Evolutionary conservation across 2,113 vertebrate genomes (phyloP), one percentile per base, ranked within the genome.

Genomic region (Ictidomys tridecemlineatus): DNA sequence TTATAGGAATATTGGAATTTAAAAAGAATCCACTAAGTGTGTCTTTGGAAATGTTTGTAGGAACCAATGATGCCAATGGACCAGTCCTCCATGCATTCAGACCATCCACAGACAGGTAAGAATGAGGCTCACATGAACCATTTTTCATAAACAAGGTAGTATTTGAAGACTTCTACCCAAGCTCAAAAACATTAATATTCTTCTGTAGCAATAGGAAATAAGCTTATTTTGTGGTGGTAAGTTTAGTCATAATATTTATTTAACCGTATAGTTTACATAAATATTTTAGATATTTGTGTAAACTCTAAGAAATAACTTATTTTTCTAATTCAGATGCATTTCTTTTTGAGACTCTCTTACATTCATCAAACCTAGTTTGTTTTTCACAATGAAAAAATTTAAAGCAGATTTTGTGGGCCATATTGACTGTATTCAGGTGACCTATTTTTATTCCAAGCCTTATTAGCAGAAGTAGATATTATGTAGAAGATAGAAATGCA

Each of bases 41-140:
- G 37, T 96, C 6, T 73, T 98, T 1, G 98, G 34, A 45, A 95
- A 0, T 97, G 39, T 96, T 98, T 98, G 13, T 98, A 99, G 99
- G 99, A 99, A 45, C 99, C 99, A 83, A 85, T 99, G 93, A 98
- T 99, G 96, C 98, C 99, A 77, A 98, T 99, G 98, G 99, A 98
- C 97, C 98, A 98, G 87, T 98, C 98, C 26, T 98, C 99, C 13
- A 98, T 98, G 95, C 99, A 99, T 77, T 79, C 99, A 94, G 99
- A 99, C 97, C 99, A 98, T 58, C 76, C 98, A 73, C 99, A 99
- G 77, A 98, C 99, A 98, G 99, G 99, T 99, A 99, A 98, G 95
- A 89, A 28, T 0, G 45, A 2, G 20, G 0, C 13, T 32, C 12
- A 39, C 3, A 4, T 11, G 1, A 79, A 30, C 61, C 5, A 22